Conservation (phyloP, 2,113 vertebrate genomes). For the Lophura nycthemera region DNA sequence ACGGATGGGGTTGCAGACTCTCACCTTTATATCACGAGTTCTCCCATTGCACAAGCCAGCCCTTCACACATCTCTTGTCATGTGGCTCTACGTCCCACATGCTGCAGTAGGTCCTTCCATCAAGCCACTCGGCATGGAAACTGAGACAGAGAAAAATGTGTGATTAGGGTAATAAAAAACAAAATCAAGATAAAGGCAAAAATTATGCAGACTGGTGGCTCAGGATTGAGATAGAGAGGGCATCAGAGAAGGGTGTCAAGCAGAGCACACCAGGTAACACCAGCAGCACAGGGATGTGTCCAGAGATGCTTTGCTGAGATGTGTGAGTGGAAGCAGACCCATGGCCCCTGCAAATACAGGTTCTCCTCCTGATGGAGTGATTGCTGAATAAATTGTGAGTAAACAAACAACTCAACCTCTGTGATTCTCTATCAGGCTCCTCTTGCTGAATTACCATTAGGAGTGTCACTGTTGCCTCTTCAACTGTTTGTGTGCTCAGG, state of each 20-base stretch:
- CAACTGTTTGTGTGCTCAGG: fast-evolving
- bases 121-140: neutral
- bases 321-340: neutral
- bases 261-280: neutral
- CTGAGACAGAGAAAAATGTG: neutral
- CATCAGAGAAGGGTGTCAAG: neutral
- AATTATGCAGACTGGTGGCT: neutral
- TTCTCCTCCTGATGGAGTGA: neutral
- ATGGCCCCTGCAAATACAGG: neutral
- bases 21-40: neutral
- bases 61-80: neutral
- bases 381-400: neutral
- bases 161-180: fast-evolving
- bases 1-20: neutral
- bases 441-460: neutral
- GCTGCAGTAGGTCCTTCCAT: neutral
- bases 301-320: neutral
- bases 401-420: neutral
- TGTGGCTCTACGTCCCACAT: neutral
- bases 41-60: neutral
- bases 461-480: neutral
- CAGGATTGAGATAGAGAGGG: neutral
- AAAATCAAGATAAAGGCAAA: neutral
- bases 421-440: neutral
- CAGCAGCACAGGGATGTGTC: neutral